These are phyloP conservation scores for Didymodactylos carnosus DNA, from an alignment of 2,888 invertebrate species.

Conservation along the genomic window DNA sequence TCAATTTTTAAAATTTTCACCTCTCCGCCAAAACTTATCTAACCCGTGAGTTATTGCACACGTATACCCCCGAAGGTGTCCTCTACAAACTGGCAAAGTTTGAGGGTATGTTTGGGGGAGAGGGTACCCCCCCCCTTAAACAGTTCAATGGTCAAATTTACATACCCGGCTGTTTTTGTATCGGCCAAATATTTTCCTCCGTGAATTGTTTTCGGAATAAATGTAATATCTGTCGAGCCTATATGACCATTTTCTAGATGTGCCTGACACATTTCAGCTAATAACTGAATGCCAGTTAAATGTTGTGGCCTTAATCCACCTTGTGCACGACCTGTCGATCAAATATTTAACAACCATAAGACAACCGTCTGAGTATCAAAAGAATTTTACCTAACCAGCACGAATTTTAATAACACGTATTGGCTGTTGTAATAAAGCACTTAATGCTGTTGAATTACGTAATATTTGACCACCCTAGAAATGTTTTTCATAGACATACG, in stretches of 20 bases:
- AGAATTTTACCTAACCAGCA: slow-evolving; percentile 47
- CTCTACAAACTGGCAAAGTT: too few relatives aligned
- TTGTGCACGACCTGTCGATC: neutral
- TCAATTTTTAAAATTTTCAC: too few relatives aligned
- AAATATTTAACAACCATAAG: neutral
- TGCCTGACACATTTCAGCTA: slow-evolving; percentile 53
- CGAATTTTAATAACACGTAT: slow-evolving; percentile 58
- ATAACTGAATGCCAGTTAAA: slow-evolving; percentile 48
- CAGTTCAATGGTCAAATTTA: too few relatives aligned
- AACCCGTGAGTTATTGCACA: too few relatives aligned
- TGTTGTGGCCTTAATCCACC: slow-evolving; percentile 30
- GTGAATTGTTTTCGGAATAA: slow-evolving; percentile 43
- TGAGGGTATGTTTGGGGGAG: too few relatives aligned
- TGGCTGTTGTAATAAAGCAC: slow-evolving; percentile 52
- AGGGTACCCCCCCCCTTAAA: too few relatives aligned
- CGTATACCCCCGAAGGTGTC: too few relatives aligned
- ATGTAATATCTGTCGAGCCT: slow-evolving; percentile 56
- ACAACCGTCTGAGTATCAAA: neutral
- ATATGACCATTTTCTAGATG: slow-evolving; percentile 48
- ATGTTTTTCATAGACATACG: neutral
- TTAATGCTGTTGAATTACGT: slow-evolving; percentile 56
- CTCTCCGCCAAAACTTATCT: too few relatives aligned
- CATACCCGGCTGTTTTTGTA: slow-evolving; percentile 40
- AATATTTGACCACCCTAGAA: slow-evolving; percentile 71
- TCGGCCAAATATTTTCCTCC: slow-evolving; percentile 51